Percentiles rank a stretch among this genome's conserved stretches.
phyloP scores from a whole-genome alignment of 2,797 vertebrate genomes.

The Cyclopterus lumpus region DNA sequence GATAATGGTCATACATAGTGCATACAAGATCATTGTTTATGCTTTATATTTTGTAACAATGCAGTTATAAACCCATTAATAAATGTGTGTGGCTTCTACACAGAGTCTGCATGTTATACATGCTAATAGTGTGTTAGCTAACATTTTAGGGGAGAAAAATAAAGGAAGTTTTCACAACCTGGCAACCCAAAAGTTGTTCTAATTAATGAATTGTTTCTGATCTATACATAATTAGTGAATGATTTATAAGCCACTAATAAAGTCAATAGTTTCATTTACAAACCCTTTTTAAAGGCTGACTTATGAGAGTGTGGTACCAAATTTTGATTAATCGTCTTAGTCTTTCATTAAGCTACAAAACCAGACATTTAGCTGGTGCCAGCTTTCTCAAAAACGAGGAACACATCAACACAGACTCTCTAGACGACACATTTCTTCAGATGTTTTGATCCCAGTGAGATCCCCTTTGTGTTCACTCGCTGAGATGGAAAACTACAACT shows the following conservation, averaged over 20 bases:
- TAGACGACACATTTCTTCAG: neutral
- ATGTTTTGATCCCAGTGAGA: neutral
- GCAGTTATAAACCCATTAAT: neutral
- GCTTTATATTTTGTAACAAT: neutral
- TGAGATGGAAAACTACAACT: neutral
- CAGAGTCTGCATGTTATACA: neutral
- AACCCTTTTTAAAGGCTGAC: neutral
- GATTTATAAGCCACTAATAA: neutral
- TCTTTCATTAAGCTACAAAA: neutral
- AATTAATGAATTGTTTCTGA: neutral
- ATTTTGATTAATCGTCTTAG: neutral
- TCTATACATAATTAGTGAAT: neutral
- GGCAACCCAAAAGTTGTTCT: neutral
- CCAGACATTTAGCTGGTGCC: neutral
- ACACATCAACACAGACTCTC: neutral
- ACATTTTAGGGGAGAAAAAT: neutral
- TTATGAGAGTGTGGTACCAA: neutral
- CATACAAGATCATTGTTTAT: neutral
- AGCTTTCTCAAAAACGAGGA: constrained; percentile 1
- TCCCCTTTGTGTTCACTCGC: neutral
- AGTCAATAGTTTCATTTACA: neutral
- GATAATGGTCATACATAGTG: neutral
- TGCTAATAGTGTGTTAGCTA: neutral
- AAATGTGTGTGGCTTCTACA: neutral
- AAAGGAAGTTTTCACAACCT: constrained; percentile 1